These are phyloP conservation scores for Apostichopus californicus DNA, from an alignment of 35 echinoderm and acorn worm species.

Conservation along the genomic window DNA sequence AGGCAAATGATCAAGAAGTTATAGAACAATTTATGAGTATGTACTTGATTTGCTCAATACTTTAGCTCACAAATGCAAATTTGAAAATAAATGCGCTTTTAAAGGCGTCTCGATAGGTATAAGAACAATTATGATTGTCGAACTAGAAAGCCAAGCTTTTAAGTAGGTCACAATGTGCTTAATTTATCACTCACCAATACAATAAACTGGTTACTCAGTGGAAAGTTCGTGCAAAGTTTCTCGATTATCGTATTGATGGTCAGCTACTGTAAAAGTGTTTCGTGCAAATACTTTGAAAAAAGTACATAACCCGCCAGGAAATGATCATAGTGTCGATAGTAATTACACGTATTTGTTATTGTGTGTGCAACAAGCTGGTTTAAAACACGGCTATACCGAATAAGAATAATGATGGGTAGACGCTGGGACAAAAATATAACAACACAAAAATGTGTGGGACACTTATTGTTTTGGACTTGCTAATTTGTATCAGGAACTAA, in stretches of 20 bases:
- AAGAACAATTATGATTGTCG: conserved; percentile 15
- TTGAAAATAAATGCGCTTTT: neutral
- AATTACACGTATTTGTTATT: too few species aligned
- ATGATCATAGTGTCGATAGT: too few species aligned
- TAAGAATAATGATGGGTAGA: too few species aligned
- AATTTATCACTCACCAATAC: neutral
- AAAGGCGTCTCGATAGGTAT: neutral
- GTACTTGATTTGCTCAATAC: neutral
- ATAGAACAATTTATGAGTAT: neutral
- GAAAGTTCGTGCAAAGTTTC: conserved; percentile 6
- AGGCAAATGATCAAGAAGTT: neutral
- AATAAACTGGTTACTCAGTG: conserved; percentile 42
- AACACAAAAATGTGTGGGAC: too few species aligned
- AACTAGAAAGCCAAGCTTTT: neutral
- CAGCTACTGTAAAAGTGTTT: neutral
- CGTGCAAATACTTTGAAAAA: conserved; percentile 48
- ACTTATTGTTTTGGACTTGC: too few species aligned
- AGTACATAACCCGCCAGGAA: neutral
- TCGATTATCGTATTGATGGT: conserved; percentile 24
- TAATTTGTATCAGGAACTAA: too few species aligned
- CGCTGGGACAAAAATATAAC: too few species aligned
- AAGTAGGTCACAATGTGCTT: conserved; percentile 3
- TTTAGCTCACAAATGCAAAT: neutral
- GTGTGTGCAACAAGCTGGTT: too few species aligned
- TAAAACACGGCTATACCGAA: too few species aligned